A percentile compares a stretch with the other conserved stretches of the same genome.
Evolutionary conservation across 2,113 vertebrate species (phyloP).

Genomic region (Psephotus haematonotus): DNA sequence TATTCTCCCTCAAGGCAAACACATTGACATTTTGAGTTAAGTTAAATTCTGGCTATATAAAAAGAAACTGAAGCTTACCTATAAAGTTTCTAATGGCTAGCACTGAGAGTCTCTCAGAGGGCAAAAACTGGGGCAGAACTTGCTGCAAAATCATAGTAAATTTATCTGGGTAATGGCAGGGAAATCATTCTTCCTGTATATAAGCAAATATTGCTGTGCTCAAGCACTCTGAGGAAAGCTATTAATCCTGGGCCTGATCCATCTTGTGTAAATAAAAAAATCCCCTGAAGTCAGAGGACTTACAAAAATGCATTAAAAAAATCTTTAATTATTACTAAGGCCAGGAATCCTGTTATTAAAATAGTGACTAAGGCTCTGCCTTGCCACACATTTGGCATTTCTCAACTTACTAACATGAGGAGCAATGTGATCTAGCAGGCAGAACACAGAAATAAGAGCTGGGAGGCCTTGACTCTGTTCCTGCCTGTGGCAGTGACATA

Average conservation of each 20-base stretch:
- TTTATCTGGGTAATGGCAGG: background rate
- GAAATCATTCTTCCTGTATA: background rate
- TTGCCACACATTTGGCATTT: background rate
- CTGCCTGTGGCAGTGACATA: background rate
- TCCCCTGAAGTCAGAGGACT: background rate
- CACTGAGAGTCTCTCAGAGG: background rate
- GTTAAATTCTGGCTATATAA: conserved; percentile 20
- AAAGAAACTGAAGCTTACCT: conserved; percentile 26
- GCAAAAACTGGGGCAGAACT: conserved; percentile 29
- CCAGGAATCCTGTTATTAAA: background rate
- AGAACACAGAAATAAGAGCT: background rate
- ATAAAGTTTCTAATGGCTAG: conserved; percentile 9
- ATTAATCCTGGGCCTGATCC: background rate
- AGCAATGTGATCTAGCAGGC: background rate
- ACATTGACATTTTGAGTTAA: conserved; percentile 36
- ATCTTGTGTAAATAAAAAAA: background rate
- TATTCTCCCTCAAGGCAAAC: conserved; percentile 30
- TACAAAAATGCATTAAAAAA: background rate
- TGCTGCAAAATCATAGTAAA: background rate
- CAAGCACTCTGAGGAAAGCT: background rate
- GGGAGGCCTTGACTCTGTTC: background rate
- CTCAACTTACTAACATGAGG: background rate
- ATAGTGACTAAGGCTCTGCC: background rate
- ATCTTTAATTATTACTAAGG: background rate
- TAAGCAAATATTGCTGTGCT: background rate